Evolutionary conservation across 2,113 vertebrate species (phyloP).

Genomic region (Apaloderma vittatum): DNA sequence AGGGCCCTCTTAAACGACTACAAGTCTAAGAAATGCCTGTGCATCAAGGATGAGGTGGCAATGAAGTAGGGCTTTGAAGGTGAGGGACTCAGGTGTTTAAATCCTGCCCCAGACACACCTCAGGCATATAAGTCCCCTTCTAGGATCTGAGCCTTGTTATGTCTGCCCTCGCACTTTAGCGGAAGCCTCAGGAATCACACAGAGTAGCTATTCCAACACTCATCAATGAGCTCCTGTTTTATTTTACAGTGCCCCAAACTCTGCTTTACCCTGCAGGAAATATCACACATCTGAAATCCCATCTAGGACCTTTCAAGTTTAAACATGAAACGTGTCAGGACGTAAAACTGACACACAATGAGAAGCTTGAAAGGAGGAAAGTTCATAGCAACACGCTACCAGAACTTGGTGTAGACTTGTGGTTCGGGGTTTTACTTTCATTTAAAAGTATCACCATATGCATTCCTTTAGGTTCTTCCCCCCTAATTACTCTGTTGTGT

Average conservation of each 20-base stretch:
- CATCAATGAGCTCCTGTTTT: conserved; percentile 28
- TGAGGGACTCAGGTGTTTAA: background rate
- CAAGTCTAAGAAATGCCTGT: background rate
- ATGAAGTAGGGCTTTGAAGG: background rate
- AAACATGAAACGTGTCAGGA: background rate
- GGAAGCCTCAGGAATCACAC: conserved; percentile 12
- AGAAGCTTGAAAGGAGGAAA: background rate
- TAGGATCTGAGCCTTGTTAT: background rate
- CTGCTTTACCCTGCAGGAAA: background rate
- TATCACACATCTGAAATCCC: background rate
- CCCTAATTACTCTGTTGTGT: background rate
- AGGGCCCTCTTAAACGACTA: background rate
- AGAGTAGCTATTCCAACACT: background rate
- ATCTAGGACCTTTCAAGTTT: background rate
- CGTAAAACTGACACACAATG: background rate
- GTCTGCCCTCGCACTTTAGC: background rate
- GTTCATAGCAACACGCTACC: background rate
- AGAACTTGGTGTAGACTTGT: background rate
- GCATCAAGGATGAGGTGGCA: background rate
- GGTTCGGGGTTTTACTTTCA: background rate
- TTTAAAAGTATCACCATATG: background rate
- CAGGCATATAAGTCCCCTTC: background rate
- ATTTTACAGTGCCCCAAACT: background rate
- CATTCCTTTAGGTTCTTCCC: background rate
- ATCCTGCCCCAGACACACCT: background rate